Evolutionary conservation across 2,797 vertebrate genomes (phyloP), one percentile per base, ranked within the genome.

Genomic region (Macropodus opercularis): DNA sequence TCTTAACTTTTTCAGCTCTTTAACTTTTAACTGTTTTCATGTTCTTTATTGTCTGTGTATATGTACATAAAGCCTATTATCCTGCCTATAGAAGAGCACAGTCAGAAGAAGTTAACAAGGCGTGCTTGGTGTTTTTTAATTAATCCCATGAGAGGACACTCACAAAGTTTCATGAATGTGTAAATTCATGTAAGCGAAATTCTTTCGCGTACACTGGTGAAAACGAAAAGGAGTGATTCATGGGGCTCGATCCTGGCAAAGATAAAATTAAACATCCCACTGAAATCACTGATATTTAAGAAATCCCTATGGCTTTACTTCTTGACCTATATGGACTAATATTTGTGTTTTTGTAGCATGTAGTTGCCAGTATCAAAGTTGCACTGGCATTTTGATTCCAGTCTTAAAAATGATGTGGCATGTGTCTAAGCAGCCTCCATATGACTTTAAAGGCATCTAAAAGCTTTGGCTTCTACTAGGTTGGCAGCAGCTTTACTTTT

Each of bases 181-280:
- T 53, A 55, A 71, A n/a, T 77, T 55, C 52, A 53, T 71, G 44
- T 66, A 70, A 80, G 61, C 54, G 42, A 74, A 66, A n/a, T n/a
- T n/a, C n/a, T n/a, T n/a, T n/a, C n/a, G n/a, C n/a, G n/a, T n/a
- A n/a, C 66, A 54, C 1, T 11, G 76, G 57, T 43, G 8, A 76
- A 84, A 80, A 63, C n/a, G 41, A 48, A 68, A 65, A 57, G 63
- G 63, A 48, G 57, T 73, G 60, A 74, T 82, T 75, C 71, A 71
- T 57, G 39, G n/a, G 41, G 47, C 62, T 14, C 15, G 24, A 61
- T 59, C 19, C 56, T 58, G 59, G 51, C 44, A 57, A 47, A 42
- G 48, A 69, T 41, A 46, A n/a, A 50, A 44, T 60, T 15, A 40
- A 63, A 66, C 52, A 52, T 72, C 64, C 38, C 39, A 49, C 26